A percentile compares a stretch with the other conserved stretches of the same genome.
Conservation (phyloP, 2,113 vertebrate genomes). For the Burhinus bistriatus region DNA sequence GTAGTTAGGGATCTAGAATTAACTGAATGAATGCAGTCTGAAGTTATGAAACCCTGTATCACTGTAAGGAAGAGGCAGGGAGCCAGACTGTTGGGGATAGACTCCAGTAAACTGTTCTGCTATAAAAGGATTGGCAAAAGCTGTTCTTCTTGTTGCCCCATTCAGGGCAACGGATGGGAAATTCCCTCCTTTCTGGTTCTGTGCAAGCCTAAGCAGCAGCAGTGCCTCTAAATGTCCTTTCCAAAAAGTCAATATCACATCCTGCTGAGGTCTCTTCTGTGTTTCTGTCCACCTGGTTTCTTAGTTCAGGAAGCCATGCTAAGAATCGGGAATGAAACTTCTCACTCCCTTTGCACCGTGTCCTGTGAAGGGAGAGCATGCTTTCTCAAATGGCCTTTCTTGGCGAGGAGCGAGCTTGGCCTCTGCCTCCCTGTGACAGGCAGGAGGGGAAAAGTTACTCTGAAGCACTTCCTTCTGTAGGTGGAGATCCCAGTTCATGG, state of each 20-base stretch:
- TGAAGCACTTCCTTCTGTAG: neutral
- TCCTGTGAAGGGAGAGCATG: too few species aligned
- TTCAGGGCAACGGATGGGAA: neutral
- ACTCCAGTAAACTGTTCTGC: neutral
- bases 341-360: neutral
- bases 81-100: neutral
- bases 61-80: neutral
- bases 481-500: neutral
- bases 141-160: neutral
- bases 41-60: neutral
- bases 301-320: neutral
- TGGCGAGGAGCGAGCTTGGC: neutral
- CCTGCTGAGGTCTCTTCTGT: neutral
- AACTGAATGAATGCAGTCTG: neutral
- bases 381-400: neutral
- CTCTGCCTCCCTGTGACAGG: neutral
- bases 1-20: neutral
- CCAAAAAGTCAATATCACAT: neutral
- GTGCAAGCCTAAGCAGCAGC: neutral
- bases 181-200: neutral
- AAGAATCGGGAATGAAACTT: neutral
- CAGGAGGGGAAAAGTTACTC: neutral
- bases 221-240: neutral
- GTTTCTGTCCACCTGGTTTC: neutral
- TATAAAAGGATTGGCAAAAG: neutral